Conservation (phyloP, 92 coral and sea anemone genomes). For the Umimayanthus kanabou region DNA sequence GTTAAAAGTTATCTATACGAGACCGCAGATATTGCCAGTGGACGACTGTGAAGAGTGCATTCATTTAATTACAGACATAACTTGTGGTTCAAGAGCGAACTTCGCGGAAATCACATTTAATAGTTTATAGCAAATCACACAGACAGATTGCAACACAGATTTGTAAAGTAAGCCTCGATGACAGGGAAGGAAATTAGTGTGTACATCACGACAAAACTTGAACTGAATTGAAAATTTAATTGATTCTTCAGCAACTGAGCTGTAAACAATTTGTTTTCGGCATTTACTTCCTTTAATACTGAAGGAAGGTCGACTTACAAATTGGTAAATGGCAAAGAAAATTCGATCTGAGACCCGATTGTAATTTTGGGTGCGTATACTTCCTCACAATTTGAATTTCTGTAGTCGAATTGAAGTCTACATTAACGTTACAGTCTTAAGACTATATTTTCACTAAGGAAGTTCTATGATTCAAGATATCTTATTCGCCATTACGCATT, state of each 20-base stretch:
- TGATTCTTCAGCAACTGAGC: background rate
- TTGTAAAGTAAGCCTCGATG: background rate
- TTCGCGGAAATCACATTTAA: background rate
- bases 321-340: background rate
- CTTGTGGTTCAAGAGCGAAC: background rate
- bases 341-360: too few species aligned
- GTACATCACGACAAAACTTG: background rate
- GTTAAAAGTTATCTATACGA: background rate
- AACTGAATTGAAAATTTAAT: background rate
- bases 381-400: too few species aligned
- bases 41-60: too few species aligned
- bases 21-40: background rate
- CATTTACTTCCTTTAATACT: background rate
- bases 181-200: background rate
- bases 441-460: too few species aligned
- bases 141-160: background rate
- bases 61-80: too few species aligned
- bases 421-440: too few species aligned
- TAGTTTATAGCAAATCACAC: background rate
- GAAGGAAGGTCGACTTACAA: too few species aligned
- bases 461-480: too few species aligned
- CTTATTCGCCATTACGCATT: too few species aligned
- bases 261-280: background rate
- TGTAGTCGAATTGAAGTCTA: too few species aligned
- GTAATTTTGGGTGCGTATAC: too few species aligned